Percentiles rank a stretch among this genome's conserved stretches.
phyloP scores from a whole-genome alignment of 2,888 invertebrate species.

The Ichneumoninae sp. region DNA sequence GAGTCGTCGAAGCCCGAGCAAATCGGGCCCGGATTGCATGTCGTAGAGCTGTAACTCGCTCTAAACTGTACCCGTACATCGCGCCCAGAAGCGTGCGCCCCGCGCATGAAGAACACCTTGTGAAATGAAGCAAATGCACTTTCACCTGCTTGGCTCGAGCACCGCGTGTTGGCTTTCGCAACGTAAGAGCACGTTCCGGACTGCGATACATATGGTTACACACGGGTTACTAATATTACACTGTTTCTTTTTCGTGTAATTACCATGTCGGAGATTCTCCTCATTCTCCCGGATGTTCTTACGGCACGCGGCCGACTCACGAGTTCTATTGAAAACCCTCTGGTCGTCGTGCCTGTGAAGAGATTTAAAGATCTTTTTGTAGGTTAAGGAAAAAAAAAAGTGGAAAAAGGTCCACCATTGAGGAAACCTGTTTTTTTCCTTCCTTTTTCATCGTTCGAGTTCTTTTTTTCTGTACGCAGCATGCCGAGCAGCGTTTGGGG shows the following conservation, averaged over 20 bases:
- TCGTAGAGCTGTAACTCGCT: conserved; percentile 9
- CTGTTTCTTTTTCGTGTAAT: conserved; percentile 14
- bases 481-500: neutral
- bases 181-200: conserved; percentile 55
- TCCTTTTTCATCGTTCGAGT: neutral
- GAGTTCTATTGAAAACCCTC: neutral
- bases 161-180: conserved; percentile 70
- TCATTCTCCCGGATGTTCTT: neutral
- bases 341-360: neutral
- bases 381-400: neutral
- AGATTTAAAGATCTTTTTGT: neutral
- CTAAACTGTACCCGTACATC: conserved; percentile 23
- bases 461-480: neutral
- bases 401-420: neutral
- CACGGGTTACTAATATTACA: conserved; percentile 53
- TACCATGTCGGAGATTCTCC: neutral
- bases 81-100: conserved; percentile 58
- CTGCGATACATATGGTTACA: conserved; percentile 53
- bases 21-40: conserved; percentile 33
- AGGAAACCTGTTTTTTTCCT: neutral
- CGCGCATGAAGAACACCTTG: conserved; percentile 69
- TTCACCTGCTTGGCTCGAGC: conserved; percentile 72
- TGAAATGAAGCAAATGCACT: conserved; percentile 80
- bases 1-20: conserved; percentile 21
- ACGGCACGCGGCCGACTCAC: neutral